These are phyloP conservation scores for Colinus virginianus DNA, from an alignment of 2,113 vertebrate genomes.

Conservation along the genomic window DNA sequence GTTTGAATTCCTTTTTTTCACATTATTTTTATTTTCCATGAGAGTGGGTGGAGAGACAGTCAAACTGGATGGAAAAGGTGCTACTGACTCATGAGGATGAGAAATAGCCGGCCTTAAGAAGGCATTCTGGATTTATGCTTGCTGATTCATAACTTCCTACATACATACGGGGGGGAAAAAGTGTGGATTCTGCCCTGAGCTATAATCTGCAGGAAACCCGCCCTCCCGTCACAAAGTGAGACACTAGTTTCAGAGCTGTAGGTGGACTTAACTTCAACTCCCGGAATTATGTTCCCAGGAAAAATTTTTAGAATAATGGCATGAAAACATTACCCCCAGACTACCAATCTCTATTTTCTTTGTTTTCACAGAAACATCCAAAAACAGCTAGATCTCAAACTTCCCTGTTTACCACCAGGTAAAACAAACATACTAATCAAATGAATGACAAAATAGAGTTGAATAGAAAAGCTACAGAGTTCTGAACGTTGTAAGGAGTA, in stretches of 20 bases:
- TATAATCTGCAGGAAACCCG: conserved; percentile 62
- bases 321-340: neutral
- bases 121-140: conserved; percentile 68
- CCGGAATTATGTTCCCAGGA: conserved; percentile 39
- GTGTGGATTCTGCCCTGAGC: conserved; percentile 57
- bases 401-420: neutral
- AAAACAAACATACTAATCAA: neutral
- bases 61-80: conserved; percentile 66
- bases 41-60: conserved; percentile 52
- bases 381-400: conserved; percentile 14
- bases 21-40: conserved; percentile 67
- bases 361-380: conserved; percentile 13
- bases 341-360: neutral
- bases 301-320: conserved; percentile 59
- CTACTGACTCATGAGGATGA: conserved; percentile 76
- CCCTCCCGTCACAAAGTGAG: conserved; percentile 31
- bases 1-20: conserved; percentile 38
- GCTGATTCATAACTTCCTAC: conserved; percentile 83
- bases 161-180: conserved; percentile 52
- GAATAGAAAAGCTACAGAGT: neutral
- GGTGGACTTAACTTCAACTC: conserved; percentile 44
- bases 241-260: conserved; percentile 56
- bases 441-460: neutral
- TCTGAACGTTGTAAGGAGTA: neutral
- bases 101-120: conserved; percentile 67